These are phyloP conservation scores for Ochotona curzoniae DNA, from an alignment of 2,113 vertebrate species.

Conservation along the genomic window DNA sequence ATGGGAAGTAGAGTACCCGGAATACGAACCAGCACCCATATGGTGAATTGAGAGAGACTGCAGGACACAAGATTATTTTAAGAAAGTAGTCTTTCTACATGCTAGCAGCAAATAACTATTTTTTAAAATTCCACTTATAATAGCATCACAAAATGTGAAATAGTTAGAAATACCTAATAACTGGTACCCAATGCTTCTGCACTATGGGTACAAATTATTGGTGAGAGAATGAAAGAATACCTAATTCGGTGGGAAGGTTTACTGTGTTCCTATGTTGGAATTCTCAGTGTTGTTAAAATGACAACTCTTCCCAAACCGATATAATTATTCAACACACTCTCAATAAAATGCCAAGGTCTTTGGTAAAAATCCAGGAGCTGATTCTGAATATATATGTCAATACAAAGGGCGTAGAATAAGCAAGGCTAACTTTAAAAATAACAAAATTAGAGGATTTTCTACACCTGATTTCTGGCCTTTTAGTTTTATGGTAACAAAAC, in stretches of 20 bases:
- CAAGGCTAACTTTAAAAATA: conserved; percentile 29
- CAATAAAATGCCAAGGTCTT: conserved; percentile 23
- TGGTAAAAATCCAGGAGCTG: background rate
- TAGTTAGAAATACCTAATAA: conserved; percentile 40
- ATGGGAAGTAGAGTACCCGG: too few species aligned
- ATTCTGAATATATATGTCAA: background rate
- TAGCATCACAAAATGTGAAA: conserved; percentile 6
- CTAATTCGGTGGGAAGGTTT: background rate
- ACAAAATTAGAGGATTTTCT: background rate
- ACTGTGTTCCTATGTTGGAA: background rate
- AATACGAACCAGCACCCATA: too few species aligned
- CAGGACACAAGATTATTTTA: background rate
- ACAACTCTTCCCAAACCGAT: background rate
- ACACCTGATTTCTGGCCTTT: background rate
- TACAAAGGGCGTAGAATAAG: background rate
- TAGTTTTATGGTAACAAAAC: background rate
- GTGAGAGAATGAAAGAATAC: conserved; percentile 18
- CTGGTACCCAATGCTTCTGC: background rate
- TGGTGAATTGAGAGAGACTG: conserved; percentile 9
- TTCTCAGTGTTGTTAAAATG: background rate
- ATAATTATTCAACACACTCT: background rate
- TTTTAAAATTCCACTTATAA: conserved; percentile 5
- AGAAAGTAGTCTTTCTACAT: conserved; percentile 37
- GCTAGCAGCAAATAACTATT: background rate
- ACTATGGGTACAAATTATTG: background rate